Percentiles rank a stretch among this genome's conserved stretches.
phyloP scores from a whole-genome alignment of 1,140 invertebrate genomes.

The Cephus cinctus region DNA sequence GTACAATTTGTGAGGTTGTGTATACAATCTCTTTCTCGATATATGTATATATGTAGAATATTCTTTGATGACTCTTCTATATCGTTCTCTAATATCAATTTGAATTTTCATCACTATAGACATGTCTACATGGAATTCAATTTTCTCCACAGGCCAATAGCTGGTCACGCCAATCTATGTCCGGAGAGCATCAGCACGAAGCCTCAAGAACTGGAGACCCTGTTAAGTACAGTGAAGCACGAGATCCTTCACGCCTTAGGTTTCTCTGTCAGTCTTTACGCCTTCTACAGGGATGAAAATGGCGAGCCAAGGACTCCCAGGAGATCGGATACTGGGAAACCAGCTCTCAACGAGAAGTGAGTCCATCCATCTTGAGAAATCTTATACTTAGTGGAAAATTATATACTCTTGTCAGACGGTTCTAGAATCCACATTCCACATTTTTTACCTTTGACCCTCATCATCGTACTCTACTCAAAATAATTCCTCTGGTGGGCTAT shows the following conservation, averaged over 20 bases:
- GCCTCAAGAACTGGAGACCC: slow-evolving; percentile 86
- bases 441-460: no score
- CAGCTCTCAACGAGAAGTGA: slow-evolving; percentile 84
- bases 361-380: slow-evolving; percentile 36
- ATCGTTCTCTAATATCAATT: no score
- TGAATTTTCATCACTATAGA: no score
- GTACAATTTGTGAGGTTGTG: no score
- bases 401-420: no score
- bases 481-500: no score
- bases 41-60: no score
- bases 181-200: slow-evolving; percentile 93
- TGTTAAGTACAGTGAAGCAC: slow-evolving; percentile 97
- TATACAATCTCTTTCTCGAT: no score
- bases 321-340: slow-evolving; percentile 81
- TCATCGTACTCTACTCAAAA: no score
- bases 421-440: no score
- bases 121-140: slow-evolving; percentile 6
- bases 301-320: slow-evolving; percentile 83
- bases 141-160: slow-evolving; percentile 77
- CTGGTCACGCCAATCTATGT: slow-evolving; percentile 97
- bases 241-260: slow-evolving; percentile 97
- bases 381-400: no score
- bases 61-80: no score
- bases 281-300: slow-evolving; percentile 86
- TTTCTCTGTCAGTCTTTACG: slow-evolving; percentile 93